Conservation (phyloP, 2,113 vertebrate genomes). For the Trichechus manatus region DNA sequence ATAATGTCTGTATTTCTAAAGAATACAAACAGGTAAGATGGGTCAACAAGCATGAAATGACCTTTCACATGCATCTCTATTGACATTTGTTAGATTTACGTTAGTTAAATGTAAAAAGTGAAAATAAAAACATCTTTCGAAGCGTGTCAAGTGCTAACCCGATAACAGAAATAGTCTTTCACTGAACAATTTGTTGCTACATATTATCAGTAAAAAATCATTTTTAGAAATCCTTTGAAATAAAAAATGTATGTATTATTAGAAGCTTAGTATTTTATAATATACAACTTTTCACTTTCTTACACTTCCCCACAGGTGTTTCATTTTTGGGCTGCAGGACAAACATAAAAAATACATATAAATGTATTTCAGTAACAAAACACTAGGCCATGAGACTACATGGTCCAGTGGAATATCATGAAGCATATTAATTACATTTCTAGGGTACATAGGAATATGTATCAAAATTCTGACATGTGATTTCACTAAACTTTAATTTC, state of each 20-base stretch:
- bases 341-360: neutral
- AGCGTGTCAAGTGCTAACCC: neutral
- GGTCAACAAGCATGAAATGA: neutral
- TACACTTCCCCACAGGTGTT: neutral
- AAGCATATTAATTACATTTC: slow-evolving; percentile 18
- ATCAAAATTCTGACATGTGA: neutral
- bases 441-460: neutral
- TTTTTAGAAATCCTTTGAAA: slow-evolving; percentile 19
- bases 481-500: slow-evolving; percentile 38
- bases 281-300: neutral
- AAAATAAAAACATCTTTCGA: slow-evolving; percentile 25
- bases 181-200: neutral
- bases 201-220: neutral
- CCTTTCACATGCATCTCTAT: neutral
- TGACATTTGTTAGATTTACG: slow-evolving; percentile 2
- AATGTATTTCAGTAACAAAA: slow-evolving; percentile 43
- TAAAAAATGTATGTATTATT: neutral
- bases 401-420: neutral
- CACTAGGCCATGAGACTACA: neutral
- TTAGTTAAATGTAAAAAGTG: neutral
- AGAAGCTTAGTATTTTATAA: neutral
- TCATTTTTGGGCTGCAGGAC: neutral
- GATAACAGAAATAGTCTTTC: neutral
- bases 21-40: neutral
- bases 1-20: slow-evolving; percentile 17